A percentile compares a stretch with the other conserved stretches of the same genome.
These are phyloP conservation scores for Heterohyrax brucei DNA, from an alignment of 2,797 vertebrate genomes.

Conservation along the genomic window DNA sequence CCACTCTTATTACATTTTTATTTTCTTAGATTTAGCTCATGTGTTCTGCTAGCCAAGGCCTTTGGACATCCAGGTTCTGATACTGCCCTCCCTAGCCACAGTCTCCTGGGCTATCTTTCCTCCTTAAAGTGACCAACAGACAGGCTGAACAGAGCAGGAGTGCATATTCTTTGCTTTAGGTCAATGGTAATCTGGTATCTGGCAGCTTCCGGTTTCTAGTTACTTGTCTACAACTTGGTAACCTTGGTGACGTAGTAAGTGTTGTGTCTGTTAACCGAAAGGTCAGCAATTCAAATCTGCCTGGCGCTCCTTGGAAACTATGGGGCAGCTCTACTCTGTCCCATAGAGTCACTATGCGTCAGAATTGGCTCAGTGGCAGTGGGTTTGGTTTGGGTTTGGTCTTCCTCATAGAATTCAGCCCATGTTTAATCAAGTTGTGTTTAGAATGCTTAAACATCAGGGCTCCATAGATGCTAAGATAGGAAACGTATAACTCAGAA, in stretches of 20 bases:
- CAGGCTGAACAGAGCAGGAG: not conserved
- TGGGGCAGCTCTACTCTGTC: too few relatives aligned
- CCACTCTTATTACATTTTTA: not conserved
- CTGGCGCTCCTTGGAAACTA: too few relatives aligned
- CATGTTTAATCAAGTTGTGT: not conserved
- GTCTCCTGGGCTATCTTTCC: not conserved
- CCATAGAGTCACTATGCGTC: too few relatives aligned
- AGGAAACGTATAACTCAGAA: not conserved
- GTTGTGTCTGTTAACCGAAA: too few relatives aligned
- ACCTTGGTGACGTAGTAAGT: too few relatives aligned
- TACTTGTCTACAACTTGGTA: not conserved
- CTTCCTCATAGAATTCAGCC: not conserved
- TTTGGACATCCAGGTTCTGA: too few relatives aligned
- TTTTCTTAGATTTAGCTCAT: not conserved
- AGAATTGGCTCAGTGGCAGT: too few relatives aligned
- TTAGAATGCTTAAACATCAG: not conserved
- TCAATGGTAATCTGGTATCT: not conserved
- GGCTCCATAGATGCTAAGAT: not conserved
- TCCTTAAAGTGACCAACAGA: not conserved
- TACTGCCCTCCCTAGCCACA: not conserved
- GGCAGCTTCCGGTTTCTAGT: constrained; percentile 22
- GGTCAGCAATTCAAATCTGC: too few relatives aligned
- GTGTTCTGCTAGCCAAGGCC: not conserved
- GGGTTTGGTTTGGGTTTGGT: too few relatives aligned
- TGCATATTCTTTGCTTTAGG: not conserved